Base-by-base conservation (phyloP, 2,888 invertebrate species). In the Trypoxylon attenuatum region DNA sequence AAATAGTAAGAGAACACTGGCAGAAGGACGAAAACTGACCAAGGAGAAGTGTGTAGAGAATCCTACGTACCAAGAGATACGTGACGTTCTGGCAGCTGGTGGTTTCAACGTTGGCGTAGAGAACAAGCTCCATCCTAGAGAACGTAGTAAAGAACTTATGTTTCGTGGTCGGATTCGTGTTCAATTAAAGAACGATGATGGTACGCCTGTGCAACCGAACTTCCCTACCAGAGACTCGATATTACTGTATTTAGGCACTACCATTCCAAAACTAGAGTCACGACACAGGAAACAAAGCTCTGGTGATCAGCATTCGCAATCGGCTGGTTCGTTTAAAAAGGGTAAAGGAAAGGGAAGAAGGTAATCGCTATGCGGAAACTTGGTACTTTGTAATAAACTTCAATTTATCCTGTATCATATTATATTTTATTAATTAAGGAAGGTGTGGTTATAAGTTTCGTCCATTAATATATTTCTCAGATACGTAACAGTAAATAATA, bases 21-120 rank as follows among this genome's bases (percentile, higher is more conserved):
- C 95, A 1, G 94, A 97, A 87, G 99, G 99, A 3, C 90, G 99
- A 25, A 91, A 93, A 75, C 88, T 99, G 18, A 88, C 94, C 0
- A 96, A 96, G 87, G 90, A 92, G 1, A 92, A 92, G 84, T 96
- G 96, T 85, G 94, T 99, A 0, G 97, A 98, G 78, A 97, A 98
- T 87, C 99, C 99, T 10, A 96, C 96, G 0, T 94, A 94, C 85
- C 93, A 94, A 79, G 99, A 99, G 88, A 98, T 99, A 66, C 91
- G 95, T 69, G 98, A 99, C 89, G 97, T 98, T 1, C 88, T 98
- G 49, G 89, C 93, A 15, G 92, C 94, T 6, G 92, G 94, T 21
- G 96, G 96, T 19, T 87, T 98, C 42, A 92, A 91, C 77, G 92
- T 97, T 57, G 95, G 94, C 22, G 94, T 97, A 5, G 98, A 99